Base-by-base conservation (phyloP, 2,888 invertebrate genomes). In the Ctena decussata region DNA sequence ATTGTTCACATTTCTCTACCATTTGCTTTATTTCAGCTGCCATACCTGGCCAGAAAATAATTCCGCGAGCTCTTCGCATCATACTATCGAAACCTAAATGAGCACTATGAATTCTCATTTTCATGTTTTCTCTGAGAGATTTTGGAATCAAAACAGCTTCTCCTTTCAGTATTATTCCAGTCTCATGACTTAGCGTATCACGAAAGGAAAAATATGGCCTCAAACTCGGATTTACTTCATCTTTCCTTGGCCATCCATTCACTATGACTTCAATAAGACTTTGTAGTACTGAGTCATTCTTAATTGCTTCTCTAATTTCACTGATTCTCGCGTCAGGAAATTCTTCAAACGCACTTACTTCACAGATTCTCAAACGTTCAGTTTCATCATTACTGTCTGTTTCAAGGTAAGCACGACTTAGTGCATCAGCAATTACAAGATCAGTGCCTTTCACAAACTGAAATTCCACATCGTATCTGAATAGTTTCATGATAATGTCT, bases 381-480 rank as follows among this genome's bases (percentile, higher is more conserved):
- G n/a, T 18, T 49, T 30, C 5, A 39, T 35, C 35, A 37, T 39
- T 12, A 53, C 11, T 41, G 27, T 32, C 39, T 35, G 6, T 30
- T 21, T 39, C 69, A 41, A 39, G 12, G 71, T 69, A 24, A 79
- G 46, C 44, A 80, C 32, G 49, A 79, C 73, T 18, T 84, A 70
- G 44, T 85, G 44, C 6, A 84, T 87, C 12, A 86, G 70, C 0
- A 82, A 35, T 53, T 82, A 84, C 27, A 77, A 89, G 57, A 1
- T 82, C 53, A 49, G 53, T 82, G 6, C 87, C 87, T 44, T 82
- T 84, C 18, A 69, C 77, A 70, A 86, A 80, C 18, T 70, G n/a
- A 21, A 90, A 78, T 3, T 71, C 27, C 27, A 84, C 73, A 49
- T 84, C 75, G 46, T 85, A 91, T 32, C 82, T 78, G 32, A 88